Evolutionary conservation across 1,140 invertebrate species (phyloP), one percentile per base, ranked within the genome.

Genomic region (Euura saliciscinereae): DNA sequence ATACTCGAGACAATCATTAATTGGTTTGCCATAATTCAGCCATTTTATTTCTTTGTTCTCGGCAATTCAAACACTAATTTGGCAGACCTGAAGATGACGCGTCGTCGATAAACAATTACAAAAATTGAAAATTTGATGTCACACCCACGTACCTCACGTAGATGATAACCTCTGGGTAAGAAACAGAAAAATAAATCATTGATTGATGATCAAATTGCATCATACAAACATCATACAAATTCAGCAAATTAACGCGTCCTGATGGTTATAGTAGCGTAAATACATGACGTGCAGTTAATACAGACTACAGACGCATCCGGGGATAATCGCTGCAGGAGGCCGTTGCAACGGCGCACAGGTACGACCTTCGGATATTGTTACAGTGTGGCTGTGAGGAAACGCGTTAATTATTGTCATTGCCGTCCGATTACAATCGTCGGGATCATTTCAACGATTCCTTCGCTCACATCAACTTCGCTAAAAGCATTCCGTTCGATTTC

Each of bases 261-360:
- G 51, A 59, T 59, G 51, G 8, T 59, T n/a, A 59, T 59, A 59
- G 51, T 59, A 59, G 51, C 51, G 51, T 59, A 59, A 59, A 59
- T 59, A 59, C 51, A 59, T 59, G 51, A 59, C 51, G 51, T 59
- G 51, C 51, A 59, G 51, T n/a, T 59, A 59, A 59, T 59, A 59
- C 13, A 59, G 51, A 59, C 13, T 59, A 59, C 13, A 59, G 51
- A 59, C 13, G 51, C 51, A 59, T 59, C 51, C 51, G 8, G 51
- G 51, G 51, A 59, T n/a, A 59, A 59, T 59, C 51, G 28, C 28
- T 28, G 28, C 28, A 59, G 51, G 51, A 59, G 13, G 51, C 51
- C 51, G 51, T 11, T n/a, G 51, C 51, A 59, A 28, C 51, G 51
- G 51, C 51, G 0, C 51, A n/a, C 51, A 59, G 51, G 8, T 59